Evolutionary conservation across 2,113 vertebrate genomes (phyloP).

Genomic region (Hydrolagus affinis): DNA sequence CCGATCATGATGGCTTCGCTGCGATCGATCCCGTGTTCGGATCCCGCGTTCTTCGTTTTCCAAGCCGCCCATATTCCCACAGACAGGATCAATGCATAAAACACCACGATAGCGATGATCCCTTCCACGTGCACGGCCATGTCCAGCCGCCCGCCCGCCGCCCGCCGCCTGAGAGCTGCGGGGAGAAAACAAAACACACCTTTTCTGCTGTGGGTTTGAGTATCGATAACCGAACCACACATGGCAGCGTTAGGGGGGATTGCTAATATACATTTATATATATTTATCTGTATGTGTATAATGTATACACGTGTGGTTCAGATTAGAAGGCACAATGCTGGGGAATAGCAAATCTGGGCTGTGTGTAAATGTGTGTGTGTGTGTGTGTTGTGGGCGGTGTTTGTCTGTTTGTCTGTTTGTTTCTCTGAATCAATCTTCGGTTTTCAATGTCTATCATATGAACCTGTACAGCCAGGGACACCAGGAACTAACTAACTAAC

Average conservation of each 20-base stretch:
- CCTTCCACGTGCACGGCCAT: constrained; percentile 85
- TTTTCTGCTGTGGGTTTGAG: too few species aligned
- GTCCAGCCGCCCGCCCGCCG: not conserved
- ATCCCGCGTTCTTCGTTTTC: constrained; percentile 83
- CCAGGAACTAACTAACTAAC: too few species aligned
- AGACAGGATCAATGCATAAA: constrained; percentile 81
- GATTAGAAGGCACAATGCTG: too few species aligned
- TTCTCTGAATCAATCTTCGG: too few species aligned
- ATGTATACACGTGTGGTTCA: too few species aligned
- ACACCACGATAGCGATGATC: constrained; percentile 81
- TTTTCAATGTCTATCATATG: too few species aligned
- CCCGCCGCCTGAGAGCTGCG: not conserved
- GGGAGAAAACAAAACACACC: not conserved
- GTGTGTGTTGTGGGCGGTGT: too few species aligned
- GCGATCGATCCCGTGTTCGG: constrained; percentile 54
- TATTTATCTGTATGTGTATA: too few species aligned
- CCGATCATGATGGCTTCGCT: constrained; percentile 92
- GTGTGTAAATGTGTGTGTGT: too few species aligned
- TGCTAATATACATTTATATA: not conserved
- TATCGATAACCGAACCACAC: not conserved
- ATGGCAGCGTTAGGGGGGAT: not conserved
- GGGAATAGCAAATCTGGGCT: too few species aligned
- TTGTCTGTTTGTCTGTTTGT: too few species aligned
- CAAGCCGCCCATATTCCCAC: constrained; percentile 97
- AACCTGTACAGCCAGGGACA: too few species aligned